Percentiles rank a stretch among this genome's conserved stretches.
phyloP scores from a whole-genome alignment of 2,113 vertebrate species.

The Heterotilapia buettikoferi region DNA sequence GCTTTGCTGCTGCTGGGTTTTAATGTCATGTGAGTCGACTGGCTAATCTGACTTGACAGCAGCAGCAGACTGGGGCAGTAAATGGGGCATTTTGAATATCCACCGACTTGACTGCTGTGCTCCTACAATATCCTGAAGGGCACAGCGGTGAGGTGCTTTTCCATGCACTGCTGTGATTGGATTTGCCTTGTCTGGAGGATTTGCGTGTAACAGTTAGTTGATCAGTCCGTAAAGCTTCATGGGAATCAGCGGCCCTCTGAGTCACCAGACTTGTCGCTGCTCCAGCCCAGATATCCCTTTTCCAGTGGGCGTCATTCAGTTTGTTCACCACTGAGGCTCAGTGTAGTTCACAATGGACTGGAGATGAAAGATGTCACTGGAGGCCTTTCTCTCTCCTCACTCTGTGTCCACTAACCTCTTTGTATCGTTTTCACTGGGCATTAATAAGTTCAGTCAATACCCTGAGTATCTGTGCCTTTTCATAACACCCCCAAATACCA shows the following conservation, averaged over 20 bases:
- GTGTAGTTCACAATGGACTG: constrained; percentile 24
- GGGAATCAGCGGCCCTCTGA: neutral
- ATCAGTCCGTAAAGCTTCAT: neutral
- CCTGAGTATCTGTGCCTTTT: neutral
- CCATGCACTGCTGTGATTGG: constrained; percentile 19
- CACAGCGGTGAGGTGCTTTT: neutral
- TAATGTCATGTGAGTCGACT: neutral
- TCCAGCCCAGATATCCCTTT: neutral
- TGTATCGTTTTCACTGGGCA: constrained; percentile 28
- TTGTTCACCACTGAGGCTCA: neutral
- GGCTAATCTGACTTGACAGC: neutral
- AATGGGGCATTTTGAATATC: constrained; percentile 3
- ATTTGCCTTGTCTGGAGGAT: constrained; percentile 15
- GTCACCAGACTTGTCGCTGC: constrained; percentile 17
- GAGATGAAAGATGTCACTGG: constrained; percentile 55
- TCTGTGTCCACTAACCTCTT: constrained; percentile 17
- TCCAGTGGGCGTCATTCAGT: constrained; percentile 31
- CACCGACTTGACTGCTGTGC: constrained; percentile 4
- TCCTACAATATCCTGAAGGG: constrained; percentile 2
- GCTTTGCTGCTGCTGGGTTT: neutral
- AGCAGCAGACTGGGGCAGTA: neutral
- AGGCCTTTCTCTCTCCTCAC: neutral
- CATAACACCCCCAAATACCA: constrained; percentile 32
- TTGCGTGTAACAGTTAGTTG: neutral
- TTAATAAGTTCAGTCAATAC: constrained; percentile 35